Base-by-base conservation (phyloP, 2,113 vertebrate species). In the Orcinus orca region DNA sequence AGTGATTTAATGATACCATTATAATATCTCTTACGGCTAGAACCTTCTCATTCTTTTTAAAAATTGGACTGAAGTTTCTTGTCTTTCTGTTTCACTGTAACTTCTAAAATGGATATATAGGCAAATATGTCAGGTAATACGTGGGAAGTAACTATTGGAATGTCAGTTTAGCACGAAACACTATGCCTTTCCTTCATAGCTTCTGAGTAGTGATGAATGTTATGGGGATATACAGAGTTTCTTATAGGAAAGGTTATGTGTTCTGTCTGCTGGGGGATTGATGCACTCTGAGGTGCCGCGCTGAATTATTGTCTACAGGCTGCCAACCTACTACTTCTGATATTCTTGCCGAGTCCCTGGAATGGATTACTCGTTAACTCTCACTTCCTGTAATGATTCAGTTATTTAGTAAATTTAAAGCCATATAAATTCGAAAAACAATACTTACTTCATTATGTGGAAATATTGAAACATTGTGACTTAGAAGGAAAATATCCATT, bases 91-190 rank as follows among this genome's bases (percentile, higher is more conserved):
- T 95, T 86, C 50, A 76, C 25, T 90, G 8, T 91, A 38, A 76
- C 71, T 97, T 95, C 93, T 47, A 44, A 82, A 92, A 67, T 82
- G 36, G 92, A 33, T 76, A 92, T 89, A 65, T 79, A 89, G 60
- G 31, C 53, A 92, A 11, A 58, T 85, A 8, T 70, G 25, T 90
- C 36, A 77, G 18, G 90, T 88, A 84, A 38, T 88, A 65, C 6
- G 33, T 82, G 50, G 44, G 31, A 71, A 90, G n/a, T 94, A 95
- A 83, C 47, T 73, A 67, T 7, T 90, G 29, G 36, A 90, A 55
- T 94, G 50, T 58, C 17, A 33, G 0, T 87, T 81, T 65, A 74
- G 29, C n/a, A 17, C 8, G 2, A 71, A 53, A 81, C 41, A 71
- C 26, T 36, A 5, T 79, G 14, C 33, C 53, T 80, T 95, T 62